These are phyloP conservation scores for Tiphia femorata DNA, from an alignment of 2,888 invertebrate genomes.

Conservation along the genomic window DNA sequence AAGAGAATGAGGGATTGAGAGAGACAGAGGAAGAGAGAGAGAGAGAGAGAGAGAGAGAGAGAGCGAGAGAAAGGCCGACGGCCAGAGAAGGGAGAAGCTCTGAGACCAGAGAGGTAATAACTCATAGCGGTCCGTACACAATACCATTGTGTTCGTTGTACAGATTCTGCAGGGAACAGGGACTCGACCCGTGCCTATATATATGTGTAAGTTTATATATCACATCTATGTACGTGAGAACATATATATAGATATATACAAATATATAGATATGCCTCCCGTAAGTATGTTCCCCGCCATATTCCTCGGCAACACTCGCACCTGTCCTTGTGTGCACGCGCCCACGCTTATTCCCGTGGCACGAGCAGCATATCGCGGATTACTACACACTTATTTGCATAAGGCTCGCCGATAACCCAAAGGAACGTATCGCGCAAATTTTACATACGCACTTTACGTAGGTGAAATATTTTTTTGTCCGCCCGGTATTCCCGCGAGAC, in stretches of 20 bases:
- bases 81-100: conserved; percentile 45
- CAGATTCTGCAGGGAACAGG: conserved; percentile 64
- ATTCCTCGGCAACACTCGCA: too few species aligned
- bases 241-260: conserved; percentile 1
- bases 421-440: conserved; percentile 32
- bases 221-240: conserved; percentile 11
- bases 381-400: too few species aligned
- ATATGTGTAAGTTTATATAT: conserved; percentile 9
- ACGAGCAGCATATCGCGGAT: too few species aligned
- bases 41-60: conserved; percentile 30
- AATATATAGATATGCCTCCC: background rate
- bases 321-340: too few species aligned
- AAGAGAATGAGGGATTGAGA: too few species aligned
- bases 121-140: conserved; percentile 63
- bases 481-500: too few species aligned
- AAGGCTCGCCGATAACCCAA: conserved; percentile 27
- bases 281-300: too few species aligned
- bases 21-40: conserved; percentile 27
- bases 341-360: background rate
- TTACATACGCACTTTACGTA: too few species aligned
- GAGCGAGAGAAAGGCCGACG: too few species aligned
- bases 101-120: conserved; percentile 63
- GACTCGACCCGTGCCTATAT: conserved; percentile 15
- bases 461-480: too few species aligned
- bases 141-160: conserved; percentile 65